phyloP scores from a whole-genome alignment of 2,888 invertebrate species.

The Fragum fragum region DNA sequence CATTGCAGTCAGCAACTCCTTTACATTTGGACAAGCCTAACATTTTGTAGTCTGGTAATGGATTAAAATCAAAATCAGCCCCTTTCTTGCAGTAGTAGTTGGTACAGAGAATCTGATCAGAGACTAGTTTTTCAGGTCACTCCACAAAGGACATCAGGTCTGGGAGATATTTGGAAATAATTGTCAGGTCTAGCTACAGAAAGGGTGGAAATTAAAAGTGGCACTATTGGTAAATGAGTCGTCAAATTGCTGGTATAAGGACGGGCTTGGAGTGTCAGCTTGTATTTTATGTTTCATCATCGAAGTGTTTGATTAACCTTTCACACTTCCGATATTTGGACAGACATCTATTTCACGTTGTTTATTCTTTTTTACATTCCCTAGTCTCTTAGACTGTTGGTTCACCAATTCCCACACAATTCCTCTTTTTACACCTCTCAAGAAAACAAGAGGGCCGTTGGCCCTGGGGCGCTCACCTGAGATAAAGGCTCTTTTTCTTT shows the following conservation, averaged over 20 bases:
- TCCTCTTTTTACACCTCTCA: too few species aligned
- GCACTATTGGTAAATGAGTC: conserved; percentile 48
- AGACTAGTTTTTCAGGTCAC: too few species aligned
- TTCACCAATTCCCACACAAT: too few species aligned
- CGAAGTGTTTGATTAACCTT: conserved; percentile 22
- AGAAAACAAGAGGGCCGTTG: too few species aligned
- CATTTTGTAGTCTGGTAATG: too few species aligned
- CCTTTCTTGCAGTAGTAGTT: too few species aligned
- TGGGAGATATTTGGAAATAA: background rate
- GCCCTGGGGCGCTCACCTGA: too few species aligned
- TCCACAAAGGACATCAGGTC: background rate
- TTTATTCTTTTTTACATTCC: background rate
- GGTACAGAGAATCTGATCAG: too few species aligned
- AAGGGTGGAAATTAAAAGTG: conserved; percentile 50
- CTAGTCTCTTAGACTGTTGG: background rate
- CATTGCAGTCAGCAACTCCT: too few species aligned
- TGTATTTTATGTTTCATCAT: conserved; percentile 59
- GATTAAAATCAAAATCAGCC: too few species aligned
- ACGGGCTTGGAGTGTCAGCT: conserved; percentile 51
- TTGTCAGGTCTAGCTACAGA: background rate
- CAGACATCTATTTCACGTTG: background rate
- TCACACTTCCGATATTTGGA: conserved; percentile 1
- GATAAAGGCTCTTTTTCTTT: too few species aligned
- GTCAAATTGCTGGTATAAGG: conserved; percentile 48
- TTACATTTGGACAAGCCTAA: too few species aligned